Base-by-base conservation (phyloP, 2,888 invertebrate genomes). In the Temnothorax unifasciatus region DNA sequence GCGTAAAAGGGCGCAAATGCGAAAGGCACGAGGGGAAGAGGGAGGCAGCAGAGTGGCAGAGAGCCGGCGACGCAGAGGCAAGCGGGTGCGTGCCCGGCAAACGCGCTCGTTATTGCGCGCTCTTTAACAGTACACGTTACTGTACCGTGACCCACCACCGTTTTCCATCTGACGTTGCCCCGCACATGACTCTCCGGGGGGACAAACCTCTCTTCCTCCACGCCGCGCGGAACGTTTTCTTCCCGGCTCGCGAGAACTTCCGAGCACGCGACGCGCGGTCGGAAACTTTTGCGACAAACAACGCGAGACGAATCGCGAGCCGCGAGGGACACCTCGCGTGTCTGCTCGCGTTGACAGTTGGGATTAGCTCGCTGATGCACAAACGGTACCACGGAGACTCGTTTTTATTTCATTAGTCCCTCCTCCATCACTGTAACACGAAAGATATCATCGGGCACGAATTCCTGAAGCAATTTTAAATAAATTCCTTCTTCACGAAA, bases 61-160 rank as follows among this genome's bases (percentile, higher is more conserved):
- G 6, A 47, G 25, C 9, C 38, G 69, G 25, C 59, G 68, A 47
- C 63, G 74, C 34, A n/a, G 29, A 54, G 47, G 75, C 71, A 73
- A 68, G 61, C 38, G 54, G 57, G 59, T 41, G 74, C 76, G 29
- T 77, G 79, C 85, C 68, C 83, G 77, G 76, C 85, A 73, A 85
- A 88, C 82, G 85, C 84, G 81, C 73, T 73, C 82, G 81, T 59
- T 75, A 79, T 83, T 85, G 76, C 59, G 79, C 50, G 74, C 89
- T 89, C 90, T 87, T 93, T 93, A 93, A 93, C 93, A 93, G 93
- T 93, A 93, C 91, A 92, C 88, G 85, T 93, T 93, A 93, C 93
- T 92, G 93, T 93, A 93, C 90, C 90, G 88, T 93, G 92, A 93
- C 92, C 93, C 90, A 82, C 77, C 85, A 77, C 74, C 90, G 88